Conservation (phyloP, 2,797 vertebrate species). For the Naso thynnoides region DNA sequence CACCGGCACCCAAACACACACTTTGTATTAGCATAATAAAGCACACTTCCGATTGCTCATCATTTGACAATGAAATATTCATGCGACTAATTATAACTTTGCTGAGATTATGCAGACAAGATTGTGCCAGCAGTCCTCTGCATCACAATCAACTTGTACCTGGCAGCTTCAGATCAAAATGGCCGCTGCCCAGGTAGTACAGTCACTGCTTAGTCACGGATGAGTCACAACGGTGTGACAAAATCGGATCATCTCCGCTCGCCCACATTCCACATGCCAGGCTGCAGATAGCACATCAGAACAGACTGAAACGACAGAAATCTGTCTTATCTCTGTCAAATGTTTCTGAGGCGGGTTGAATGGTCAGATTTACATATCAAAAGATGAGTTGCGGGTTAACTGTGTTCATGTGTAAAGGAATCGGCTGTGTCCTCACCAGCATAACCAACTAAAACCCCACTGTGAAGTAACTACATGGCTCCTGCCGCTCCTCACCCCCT, state of each 20-base stretch:
- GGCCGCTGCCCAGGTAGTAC: slow-evolving; percentile 72
- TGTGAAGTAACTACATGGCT: slow-evolving; percentile 55
- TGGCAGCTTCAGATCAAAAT: slow-evolving; percentile 72
- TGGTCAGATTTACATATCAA: slow-evolving; percentile 4
- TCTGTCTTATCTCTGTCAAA: slow-evolving; percentile 15
- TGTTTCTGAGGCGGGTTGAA: slow-evolving; percentile 9
- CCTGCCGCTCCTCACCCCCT: slow-evolving; percentile 32
- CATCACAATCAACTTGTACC: slow-evolving; percentile 57
- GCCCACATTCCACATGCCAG: slow-evolving; percentile 75
- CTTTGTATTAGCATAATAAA: slow-evolving; percentile 54
- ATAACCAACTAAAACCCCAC: slow-evolving; percentile 37
- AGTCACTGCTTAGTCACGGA: slow-evolving; percentile 72
- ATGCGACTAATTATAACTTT: slow-evolving; percentile 68
- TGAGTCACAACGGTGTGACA: slow-evolving; percentile 79
- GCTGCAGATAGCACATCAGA: slow-evolving; percentile 49
- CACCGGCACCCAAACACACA: slow-evolving; percentile 42
- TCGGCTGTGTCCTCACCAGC: slow-evolving; percentile 13
- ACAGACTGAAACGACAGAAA: slow-evolving; percentile 21
- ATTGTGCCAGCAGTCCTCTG: slow-evolving; percentile 55
- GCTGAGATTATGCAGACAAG: slow-evolving; percentile 61
- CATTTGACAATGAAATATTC: slow-evolving; percentile 74
- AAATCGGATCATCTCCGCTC: slow-evolving; percentile 70
- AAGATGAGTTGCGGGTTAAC: slow-evolving; percentile 29
- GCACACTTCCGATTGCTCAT: slow-evolving; percentile 57
- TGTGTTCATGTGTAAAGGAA: slow-evolving; percentile 35